phyloP scores from a whole-genome alignment of 2,888 invertebrate genomes.

The Papilio gigon region DNA sequence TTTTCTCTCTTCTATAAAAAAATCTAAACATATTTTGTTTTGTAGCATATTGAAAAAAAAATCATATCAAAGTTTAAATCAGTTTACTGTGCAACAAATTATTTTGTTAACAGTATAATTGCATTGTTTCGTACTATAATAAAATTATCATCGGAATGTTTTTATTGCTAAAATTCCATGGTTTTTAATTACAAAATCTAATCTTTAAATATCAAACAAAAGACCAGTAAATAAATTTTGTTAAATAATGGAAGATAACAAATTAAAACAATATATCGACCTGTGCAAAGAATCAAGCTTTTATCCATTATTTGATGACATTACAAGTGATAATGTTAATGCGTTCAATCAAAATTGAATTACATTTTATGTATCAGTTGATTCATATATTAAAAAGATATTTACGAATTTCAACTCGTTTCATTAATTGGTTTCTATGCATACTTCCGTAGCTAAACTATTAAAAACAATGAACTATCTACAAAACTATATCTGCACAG shows the following conservation, averaged over 20 bases:
- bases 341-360: constrained; percentile 18
- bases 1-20: no score
- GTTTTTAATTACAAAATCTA: neutral
- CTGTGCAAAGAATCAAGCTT: neutral
- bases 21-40: no score
- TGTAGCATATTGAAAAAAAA: no score
- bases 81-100: neutral
- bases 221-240: neutral
- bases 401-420: neutral
- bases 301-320: neutral
- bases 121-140: neutral
- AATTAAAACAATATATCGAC: neutral
- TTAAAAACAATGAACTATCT: no score
- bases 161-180: neutral
- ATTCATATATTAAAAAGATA: neutral
- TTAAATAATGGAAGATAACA: neutral
- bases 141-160: neutral
- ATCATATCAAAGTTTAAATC: no score
- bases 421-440: neutral
- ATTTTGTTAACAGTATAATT: neutral
- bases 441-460: neutral
- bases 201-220: constrained; percentile 1
- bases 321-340: constrained; percentile 20
- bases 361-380: neutral
- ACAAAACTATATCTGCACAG: no score